These are phyloP conservation scores for Bombus picipes DNA, from an alignment of 1,140 invertebrate genomes.

Conservation along the genomic window DNA sequence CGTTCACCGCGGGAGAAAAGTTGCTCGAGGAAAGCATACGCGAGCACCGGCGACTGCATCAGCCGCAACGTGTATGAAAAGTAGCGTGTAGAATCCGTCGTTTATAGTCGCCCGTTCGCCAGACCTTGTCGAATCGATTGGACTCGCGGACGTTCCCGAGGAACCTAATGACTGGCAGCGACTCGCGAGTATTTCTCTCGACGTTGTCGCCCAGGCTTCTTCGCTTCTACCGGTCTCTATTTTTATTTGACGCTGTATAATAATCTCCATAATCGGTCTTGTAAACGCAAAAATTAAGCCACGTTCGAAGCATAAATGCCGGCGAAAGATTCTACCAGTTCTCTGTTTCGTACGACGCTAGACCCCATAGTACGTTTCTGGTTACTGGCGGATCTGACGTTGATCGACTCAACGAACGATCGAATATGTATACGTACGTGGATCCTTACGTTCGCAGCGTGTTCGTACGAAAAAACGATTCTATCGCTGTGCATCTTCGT, in stretches of 20 bases:
- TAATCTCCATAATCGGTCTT: background rate
- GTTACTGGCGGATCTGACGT: too few species aligned
- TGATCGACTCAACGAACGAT: too few species aligned
- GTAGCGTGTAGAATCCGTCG: constrained; percentile 28
- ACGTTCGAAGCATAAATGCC: background rate
- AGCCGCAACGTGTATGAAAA: background rate
- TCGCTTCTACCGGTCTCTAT: background rate
- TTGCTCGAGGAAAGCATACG: background rate
- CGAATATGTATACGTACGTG: too few species aligned
- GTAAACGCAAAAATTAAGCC: background rate
- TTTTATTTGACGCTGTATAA: background rate
- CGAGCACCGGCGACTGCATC: background rate
- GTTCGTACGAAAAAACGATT: too few species aligned
- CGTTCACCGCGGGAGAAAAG: background rate
- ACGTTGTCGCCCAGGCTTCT: background rate
- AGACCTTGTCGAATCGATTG: constrained; percentile 23
- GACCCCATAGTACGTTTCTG: background rate
- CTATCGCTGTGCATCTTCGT: too few species aligned
- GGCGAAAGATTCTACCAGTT: background rate
- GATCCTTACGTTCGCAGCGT: too few species aligned
- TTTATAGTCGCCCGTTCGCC: constrained; percentile 14
- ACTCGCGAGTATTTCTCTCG: background rate
- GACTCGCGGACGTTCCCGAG: background rate
- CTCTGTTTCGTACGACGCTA: background rate
- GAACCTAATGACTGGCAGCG: constrained; percentile 8